Percentiles rank a stretch among this genome's conserved stretches.
phyloP scores from a whole-genome alignment of 2,888 invertebrate species.

The Terebella lapidaria region DNA sequence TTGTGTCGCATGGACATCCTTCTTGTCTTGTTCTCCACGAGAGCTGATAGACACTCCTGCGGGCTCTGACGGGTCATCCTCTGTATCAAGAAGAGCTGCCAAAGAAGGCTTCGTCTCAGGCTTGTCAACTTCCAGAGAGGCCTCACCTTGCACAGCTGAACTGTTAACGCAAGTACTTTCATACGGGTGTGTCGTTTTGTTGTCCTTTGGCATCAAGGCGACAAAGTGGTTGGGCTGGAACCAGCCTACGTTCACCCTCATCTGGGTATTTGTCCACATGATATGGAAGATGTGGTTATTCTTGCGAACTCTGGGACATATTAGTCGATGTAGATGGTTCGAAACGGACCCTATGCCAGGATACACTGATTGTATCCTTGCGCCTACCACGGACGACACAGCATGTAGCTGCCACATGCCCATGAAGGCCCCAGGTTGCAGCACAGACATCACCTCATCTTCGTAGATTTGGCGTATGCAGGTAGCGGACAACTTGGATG shows the following conservation, averaged over 20 bases:
- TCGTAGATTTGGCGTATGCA: not conserved
- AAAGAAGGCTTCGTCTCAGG: too few species aligned
- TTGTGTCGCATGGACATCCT: too few species aligned
- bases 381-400: not conserved
- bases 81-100: too few species aligned
- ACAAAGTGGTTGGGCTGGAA: conserved; percentile 5
- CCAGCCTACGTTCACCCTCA: not conserved
- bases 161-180: too few species aligned
- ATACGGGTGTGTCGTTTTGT: too few species aligned
- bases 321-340: not conserved
- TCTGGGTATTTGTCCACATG: not conserved
- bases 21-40: too few species aligned
- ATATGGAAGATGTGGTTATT: not conserved
- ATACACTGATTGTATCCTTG: not conserved
- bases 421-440: not conserved
- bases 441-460: not conserved
- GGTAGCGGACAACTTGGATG: not conserved
- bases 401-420: conserved; percentile 8
- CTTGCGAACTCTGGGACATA: not conserved
- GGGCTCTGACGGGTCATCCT: too few species aligned
- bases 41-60: too few species aligned
- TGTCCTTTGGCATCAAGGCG: not conserved
- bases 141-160: too few species aligned
- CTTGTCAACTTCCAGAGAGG: too few species aligned
- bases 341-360: not conserved